These are phyloP conservation scores for Urosaurus nigricauda DNA, from an alignment of 2,797 vertebrate genomes.

Conservation along the genomic window DNA sequence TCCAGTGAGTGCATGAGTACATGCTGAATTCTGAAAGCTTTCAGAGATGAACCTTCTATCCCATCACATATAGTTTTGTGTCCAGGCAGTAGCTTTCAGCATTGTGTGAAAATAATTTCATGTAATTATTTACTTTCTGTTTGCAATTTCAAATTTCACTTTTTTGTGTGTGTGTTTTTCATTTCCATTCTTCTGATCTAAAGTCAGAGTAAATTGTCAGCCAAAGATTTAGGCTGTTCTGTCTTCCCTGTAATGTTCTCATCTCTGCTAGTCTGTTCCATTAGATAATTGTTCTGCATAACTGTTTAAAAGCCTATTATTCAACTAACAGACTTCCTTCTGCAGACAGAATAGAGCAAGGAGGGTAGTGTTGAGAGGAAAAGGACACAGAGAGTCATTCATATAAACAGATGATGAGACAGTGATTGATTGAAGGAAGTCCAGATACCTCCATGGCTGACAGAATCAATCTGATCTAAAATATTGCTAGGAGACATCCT, in stretches of 20 bases:
- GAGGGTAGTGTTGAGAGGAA: neutral
- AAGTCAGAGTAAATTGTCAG: slow-evolving; percentile 25
- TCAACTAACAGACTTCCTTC: neutral
- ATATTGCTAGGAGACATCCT: neutral
- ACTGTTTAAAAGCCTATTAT: slow-evolving; percentile 31
- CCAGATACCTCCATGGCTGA: neutral
- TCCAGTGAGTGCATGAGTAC: neutral
- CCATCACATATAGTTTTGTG: slow-evolving; percentile 17
- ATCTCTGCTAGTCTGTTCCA: slow-evolving; percentile 2
- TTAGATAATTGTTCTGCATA: slow-evolving; percentile 15
- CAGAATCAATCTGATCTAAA: slow-evolving; percentile 28
- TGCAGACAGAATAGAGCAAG: neutral
- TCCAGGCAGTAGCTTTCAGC: slow-evolving; percentile 39
- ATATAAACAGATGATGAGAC: slow-evolving; percentile 9
- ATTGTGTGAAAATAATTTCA: slow-evolving; percentile 35
- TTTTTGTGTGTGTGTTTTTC: neutral
- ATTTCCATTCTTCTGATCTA: neutral
- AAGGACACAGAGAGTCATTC: slow-evolving; percentile 9
- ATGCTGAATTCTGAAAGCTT: rapidly evolving
- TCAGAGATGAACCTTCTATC: slow-evolving; percentile 35
- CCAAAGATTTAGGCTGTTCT: neutral
- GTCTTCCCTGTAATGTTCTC: neutral
- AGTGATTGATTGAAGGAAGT: slow-evolving; percentile 30
- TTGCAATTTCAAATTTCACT: slow-evolving; percentile 15
- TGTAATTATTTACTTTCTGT: neutral